phyloP scores from a whole-genome alignment of 1,140 invertebrate genomes.

The Kradibia gibbosae region DNA sequence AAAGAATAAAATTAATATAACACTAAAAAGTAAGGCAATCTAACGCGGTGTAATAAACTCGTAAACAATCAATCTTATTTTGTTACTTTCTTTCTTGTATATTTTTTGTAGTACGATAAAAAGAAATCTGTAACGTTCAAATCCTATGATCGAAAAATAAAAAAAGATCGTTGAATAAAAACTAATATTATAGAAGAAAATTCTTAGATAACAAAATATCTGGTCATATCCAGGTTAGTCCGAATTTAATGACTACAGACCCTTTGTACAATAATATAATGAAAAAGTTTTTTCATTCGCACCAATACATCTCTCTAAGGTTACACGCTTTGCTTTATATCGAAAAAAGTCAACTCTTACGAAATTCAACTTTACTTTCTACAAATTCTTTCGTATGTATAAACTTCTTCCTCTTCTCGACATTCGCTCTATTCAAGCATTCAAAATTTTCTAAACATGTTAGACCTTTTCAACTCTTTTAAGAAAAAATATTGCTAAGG shows the following conservation, averaged over 20 bases:
- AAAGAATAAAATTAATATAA: conserved; percentile 11
- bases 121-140: conserved; percentile 2
- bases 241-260: conserved; percentile 28
- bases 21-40: conserved; percentile 13
- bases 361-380: conserved; percentile 37
- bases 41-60: conserved; percentile 18
- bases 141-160: not conserved
- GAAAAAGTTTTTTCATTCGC: conserved; percentile 15
- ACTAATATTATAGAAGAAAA: conserved; percentile 30
- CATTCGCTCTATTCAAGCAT: conserved; percentile 21
- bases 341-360: conserved; percentile 46
- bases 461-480: conserved; percentile 39
- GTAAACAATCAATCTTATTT: conserved; percentile 39
- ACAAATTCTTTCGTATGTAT: too few species aligned
- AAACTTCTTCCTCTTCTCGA: not conserved
- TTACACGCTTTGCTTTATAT: conserved; percentile 45
- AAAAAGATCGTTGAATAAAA: conserved; percentile 25
- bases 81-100: not conserved
- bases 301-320: conserved; percentile 38
- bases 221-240: conserved; percentile 32
- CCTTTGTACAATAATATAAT: conserved; percentile 19
- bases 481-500: conserved; percentile 31
- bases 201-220: conserved; percentile 44
- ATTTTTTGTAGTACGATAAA: conserved; percentile 3
- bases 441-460: not conserved